Base-by-base conservation (phyloP, 2,113 vertebrate genomes). In the Phyllostomus discolor region DNA sequence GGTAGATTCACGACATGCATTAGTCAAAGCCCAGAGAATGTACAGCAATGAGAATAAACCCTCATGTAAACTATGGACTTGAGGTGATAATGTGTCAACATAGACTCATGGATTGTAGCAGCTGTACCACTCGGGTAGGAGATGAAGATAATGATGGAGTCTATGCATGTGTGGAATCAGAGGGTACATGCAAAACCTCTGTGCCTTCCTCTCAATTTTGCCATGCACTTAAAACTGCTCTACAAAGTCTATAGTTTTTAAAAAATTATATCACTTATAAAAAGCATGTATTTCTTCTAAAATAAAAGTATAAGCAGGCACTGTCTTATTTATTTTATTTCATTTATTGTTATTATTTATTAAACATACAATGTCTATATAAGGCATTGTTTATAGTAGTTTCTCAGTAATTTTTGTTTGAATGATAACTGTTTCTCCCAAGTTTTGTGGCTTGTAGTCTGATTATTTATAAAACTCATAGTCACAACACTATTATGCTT, bases 121-220 rank as follows among this genome's bases (percentile, higher is more conserved):
- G 62, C 66, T 16, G 38, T 7, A 46, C 24, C 69, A 24, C 17
- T 57, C 4, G 4, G 38, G 31, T 52, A 31, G 15, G 2, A 31
- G 62, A 14, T 6, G 62, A 28, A 31, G 26, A 52, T n/a, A 41
- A 26, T 26, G 2, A 2, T 10, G 11, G 28, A 88, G 19, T 26
- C 24, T 17, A 12, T 14, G 43, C 67, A 20, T 4, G 4, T 4
- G 5, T 20, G 8, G 1, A n/a, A n/a, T 0, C 2, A 38, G 26
- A 12, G 4, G 0, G 1, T 14, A 2, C 33, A 35, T 38, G 46
- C 57, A 5, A 67, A 75, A 48, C 54, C 28, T n/a, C 28, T 22
- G 16, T 22, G 35, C 16, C 9, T 66, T 31, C 24, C 6, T 52
- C 28, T 90, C 57, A 76, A 33, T 57, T 83, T 82, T 76, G 0